A percentile compares a stretch with the other conserved stretches of the same genome.
phyloP scores from a whole-genome alignment of 2,797 vertebrate genomes.

The Cephalopachus bancanus region DNA sequence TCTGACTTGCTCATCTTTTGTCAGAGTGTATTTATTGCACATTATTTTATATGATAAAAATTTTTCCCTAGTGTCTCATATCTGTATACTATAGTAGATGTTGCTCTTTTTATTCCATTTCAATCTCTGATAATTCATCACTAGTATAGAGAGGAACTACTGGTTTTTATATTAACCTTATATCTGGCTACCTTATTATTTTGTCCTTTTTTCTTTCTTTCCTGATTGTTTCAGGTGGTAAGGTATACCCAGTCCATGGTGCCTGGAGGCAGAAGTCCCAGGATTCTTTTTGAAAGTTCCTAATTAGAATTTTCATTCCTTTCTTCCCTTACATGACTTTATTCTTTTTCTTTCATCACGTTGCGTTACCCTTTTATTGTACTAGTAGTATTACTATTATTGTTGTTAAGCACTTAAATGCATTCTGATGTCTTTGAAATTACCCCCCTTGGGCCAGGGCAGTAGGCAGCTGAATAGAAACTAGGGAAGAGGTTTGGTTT shows the following conservation, averaged over 20 bases:
- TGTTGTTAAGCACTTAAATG: neutral
- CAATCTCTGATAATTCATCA: neutral
- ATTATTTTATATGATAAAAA: neutral
- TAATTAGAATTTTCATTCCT: neutral
- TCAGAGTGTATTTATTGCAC: neutral
- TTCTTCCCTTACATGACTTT: neutral
- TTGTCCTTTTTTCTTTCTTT: too few species aligned
- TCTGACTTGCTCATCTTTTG: neutral
- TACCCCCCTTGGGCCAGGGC: neutral
- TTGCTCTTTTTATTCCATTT: neutral
- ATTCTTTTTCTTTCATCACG: neutral
- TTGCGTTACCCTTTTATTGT: neutral
- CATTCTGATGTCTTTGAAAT: neutral
- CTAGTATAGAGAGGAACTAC: neutral
- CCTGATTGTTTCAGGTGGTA: too few species aligned
- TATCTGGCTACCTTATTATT: neutral
- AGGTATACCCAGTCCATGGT: neutral
- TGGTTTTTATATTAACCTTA: neutral
- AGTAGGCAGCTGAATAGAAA: neutral
- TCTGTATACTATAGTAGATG: neutral
- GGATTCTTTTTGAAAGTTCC: neutral
- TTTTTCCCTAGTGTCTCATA: neutral
- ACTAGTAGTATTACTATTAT: neutral
- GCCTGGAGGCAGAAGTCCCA: constrained; percentile 29
- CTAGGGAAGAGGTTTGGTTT: neutral